Base-by-base conservation (phyloP, 2,888 invertebrate species). In the Drosophila testacea region DNA sequence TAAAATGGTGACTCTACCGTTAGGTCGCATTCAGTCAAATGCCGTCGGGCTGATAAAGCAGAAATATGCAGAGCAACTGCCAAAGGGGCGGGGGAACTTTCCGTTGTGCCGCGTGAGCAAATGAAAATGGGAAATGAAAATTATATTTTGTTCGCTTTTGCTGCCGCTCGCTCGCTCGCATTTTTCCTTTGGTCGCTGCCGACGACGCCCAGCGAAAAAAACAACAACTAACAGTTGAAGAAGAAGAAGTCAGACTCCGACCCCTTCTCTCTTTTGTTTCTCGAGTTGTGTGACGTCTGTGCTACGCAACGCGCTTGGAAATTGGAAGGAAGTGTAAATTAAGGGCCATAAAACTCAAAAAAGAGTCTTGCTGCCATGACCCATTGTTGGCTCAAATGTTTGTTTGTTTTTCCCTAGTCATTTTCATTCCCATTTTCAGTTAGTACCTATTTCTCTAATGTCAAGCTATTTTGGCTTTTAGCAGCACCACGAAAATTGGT, bases 321-420 rank as follows among this genome's bases (percentile, higher is more conserved):
- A 62, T 67, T 66, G 71, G 67, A 79, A 83, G 85, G 90, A 89
- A 86, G 85, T 89, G 85, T 86, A 86, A 86, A 86, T 86, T 89
- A 76, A 79, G 71, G 83, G 81, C 74, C 81, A 86, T 86, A 86
- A 86, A 85, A 83, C 48, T 36, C 41, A 36, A 22, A 22, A 22
- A 22, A 22, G 22, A 22, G 22, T 22, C 22, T 22, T 22, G 59
- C 30, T 44, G 39, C 46, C 34, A 32, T 34, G 44, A 10, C 16
- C 27, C 13, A 39, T 34, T 32, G 41, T 57, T 57, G 47, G 32
- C 51, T 41, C 34, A 51, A 76, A 72, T 77, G 64, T 74, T 69
- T 50, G 44, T 56, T 75, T 36, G 34, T 28, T 52, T 75, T 70
- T 69, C 70, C 62, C 61, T 46, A 75, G 72, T 71, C 77, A 67